Percentiles rank a stretch among this genome's conserved stretches.
Conservation (phyloP, 1,140 invertebrate genomes). For the Ceratosolen solmsi region DNA sequence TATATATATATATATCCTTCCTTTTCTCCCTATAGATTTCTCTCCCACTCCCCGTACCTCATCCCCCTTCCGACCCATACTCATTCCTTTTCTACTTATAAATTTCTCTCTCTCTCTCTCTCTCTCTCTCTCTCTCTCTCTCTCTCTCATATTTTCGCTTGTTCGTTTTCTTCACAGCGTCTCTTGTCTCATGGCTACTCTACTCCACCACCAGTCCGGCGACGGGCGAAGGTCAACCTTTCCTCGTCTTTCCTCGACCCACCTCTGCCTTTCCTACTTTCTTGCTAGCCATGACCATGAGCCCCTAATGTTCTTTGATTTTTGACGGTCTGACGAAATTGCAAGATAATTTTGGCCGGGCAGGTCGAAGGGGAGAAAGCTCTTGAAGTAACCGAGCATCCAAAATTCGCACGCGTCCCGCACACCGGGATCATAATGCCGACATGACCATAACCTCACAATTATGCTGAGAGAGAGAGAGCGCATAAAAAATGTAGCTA, state of each 20-base stretch:
- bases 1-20: too few species aligned
- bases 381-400: neutral
- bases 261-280: slow-evolving; percentile 4
- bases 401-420: slow-evolving; percentile 4
- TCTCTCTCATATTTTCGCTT: neutral
- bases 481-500: neutral
- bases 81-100: too few species aligned
- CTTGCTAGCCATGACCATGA: slow-evolving; percentile 11
- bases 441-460: slow-evolving; percentile 46
- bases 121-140: slow-evolving; percentile 29
- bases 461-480: neutral
- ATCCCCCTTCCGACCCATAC: too few species aligned
- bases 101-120: slow-evolving; percentile 7
- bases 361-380: neutral
- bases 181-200: slow-evolving; percentile 25
- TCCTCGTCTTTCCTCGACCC: slow-evolving; percentile 51
- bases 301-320: neutral
- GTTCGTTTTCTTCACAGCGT: neutral
- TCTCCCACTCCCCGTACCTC: too few species aligned
- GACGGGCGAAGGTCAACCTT: slow-evolving; percentile 60
- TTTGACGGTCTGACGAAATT: too few species aligned
- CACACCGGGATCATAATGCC: slow-evolving; percentile 42
- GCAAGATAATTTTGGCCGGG: too few species aligned
- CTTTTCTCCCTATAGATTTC: too few species aligned
- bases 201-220: slow-evolving; percentile 23